Evolutionary conservation across 2,797 vertebrate genomes (phyloP), one percentile per base, ranked within the genome.

Genomic region (Pseudochaenichthys georgianus): DNA sequence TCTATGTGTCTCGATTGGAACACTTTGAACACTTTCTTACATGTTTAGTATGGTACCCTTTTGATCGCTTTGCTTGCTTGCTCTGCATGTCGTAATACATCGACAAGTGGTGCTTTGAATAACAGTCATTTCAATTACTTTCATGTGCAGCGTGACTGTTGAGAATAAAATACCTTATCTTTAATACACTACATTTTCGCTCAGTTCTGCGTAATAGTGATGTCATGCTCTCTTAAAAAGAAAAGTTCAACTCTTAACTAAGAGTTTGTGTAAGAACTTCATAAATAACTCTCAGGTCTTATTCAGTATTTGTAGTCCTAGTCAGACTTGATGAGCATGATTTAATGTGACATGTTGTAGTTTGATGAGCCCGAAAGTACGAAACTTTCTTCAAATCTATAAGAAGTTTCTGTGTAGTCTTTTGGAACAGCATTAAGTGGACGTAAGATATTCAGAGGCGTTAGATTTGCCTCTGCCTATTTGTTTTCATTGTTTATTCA

Each of bases 401-500:
- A 19, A 28, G 8, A 58, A 2, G 57, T 76, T 53, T 75, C 43
- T 43, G 50, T 73, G 59, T 53, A 70, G 53, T 59, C 69, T 74
- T 83, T 77, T 63, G 59, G 59, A 87, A 57, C 53, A 51, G 28
- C 43, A 31, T 28, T 43, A 75, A 83, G 80, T 88, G 72, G 82
- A 73, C 77, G 79, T 66, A 73, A 73, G 67, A 75, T 78, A 62
- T 12, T 73, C 28, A 34, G 64, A 83, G 70, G 48, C 72, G 50
- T 79, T 80, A 63, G 75, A 70, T 77, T 77, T 51, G 55, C 71
- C 60, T 60, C 62, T 71, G 51, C 72, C 48, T 71, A 62, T 92
- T 88, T 89, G 84, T 87, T 89, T 89, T 89, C 57, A 80, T 90
- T 90, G 87, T 87, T 92, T 91, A 91, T 92, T 88, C 74, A 88